Evolutionary conservation across 2,113 vertebrate species (phyloP).

Genomic region (Thunnus thynnus): DNA sequence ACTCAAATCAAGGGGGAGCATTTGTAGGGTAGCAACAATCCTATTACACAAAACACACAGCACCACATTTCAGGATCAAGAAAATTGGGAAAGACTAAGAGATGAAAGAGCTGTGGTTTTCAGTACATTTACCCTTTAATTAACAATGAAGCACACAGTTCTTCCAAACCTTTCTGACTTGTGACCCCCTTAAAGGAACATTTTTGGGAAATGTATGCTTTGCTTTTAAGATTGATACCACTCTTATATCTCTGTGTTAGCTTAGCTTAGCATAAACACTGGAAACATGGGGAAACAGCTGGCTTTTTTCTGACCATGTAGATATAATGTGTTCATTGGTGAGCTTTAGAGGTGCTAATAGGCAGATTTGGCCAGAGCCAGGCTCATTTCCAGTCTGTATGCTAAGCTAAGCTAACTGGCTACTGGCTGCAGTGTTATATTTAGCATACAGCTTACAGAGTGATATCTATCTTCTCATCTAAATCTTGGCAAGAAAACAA

Average conservation of each 20-base stretch:
- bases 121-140: background rate
- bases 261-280: background rate
- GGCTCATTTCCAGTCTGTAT: background rate
- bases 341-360: background rate
- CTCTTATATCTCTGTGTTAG: background rate
- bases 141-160: background rate
- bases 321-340: background rate
- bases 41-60: conserved; percentile 31
- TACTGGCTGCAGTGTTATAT: background rate
- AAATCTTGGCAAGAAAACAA: too few species aligned
- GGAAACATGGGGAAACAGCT: background rate
- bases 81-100: background rate
- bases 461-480: background rate
- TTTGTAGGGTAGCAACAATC: conserved; percentile 32
- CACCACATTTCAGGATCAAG: conserved; percentile 1
- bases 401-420: background rate
- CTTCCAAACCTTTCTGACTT: background rate
- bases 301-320: background rate
- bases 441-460: background rate
- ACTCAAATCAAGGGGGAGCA: conserved; percentile 10
- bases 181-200: background rate
- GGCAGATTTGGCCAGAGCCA: background rate
- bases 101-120: background rate
- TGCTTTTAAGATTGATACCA: background rate
- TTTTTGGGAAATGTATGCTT: background rate